A percentile compares a stretch with the other conserved stretches of the same genome.
These are phyloP conservation scores for Notocelia uddmanniana DNA, from an alignment of 2,888 invertebrate genomes.

Conservation along the genomic window DNA sequence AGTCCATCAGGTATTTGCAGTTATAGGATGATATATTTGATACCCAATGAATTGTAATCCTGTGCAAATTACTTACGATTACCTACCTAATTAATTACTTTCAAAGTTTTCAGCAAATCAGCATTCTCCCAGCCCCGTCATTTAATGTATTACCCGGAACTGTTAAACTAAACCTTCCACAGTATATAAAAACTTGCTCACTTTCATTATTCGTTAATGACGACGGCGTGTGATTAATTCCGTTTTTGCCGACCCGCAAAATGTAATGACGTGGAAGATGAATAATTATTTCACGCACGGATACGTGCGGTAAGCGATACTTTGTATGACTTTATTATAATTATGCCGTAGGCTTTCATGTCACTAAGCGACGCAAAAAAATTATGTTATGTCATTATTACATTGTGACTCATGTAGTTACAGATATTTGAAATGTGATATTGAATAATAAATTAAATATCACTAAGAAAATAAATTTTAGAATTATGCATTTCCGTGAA, in stretches of 20 bases:
- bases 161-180: not conserved
- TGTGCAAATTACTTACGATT: too few relatives aligned
- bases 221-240: constrained; percentile 47
- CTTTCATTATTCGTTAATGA: constrained; percentile 34
- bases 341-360: not conserved
- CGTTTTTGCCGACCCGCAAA: constrained; percentile 51
- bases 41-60: too few relatives aligned
- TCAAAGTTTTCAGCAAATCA: constrained; percentile 1
- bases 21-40: too few relatives aligned
- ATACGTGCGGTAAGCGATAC: constrained; percentile 22
- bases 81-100: not conserved
- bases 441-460: not conserved
- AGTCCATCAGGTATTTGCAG: too few relatives aligned
- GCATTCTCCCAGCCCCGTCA: not conserved
- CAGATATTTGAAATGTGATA: too few relatives aligned
- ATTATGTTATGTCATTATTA: not conserved
- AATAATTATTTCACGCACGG: constrained; percentile 39
- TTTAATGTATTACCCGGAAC: not conserved
- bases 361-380: not conserved
- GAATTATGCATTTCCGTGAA: too few relatives aligned
- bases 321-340: constrained; percentile 27
- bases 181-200: constrained; percentile 30
- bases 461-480: not conserved
- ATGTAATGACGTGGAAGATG: constrained; percentile 47
- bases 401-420: too few relatives aligned